Base-by-base conservation (phyloP, 2,113 vertebrate genomes). In the Steatornis caripensis region DNA sequence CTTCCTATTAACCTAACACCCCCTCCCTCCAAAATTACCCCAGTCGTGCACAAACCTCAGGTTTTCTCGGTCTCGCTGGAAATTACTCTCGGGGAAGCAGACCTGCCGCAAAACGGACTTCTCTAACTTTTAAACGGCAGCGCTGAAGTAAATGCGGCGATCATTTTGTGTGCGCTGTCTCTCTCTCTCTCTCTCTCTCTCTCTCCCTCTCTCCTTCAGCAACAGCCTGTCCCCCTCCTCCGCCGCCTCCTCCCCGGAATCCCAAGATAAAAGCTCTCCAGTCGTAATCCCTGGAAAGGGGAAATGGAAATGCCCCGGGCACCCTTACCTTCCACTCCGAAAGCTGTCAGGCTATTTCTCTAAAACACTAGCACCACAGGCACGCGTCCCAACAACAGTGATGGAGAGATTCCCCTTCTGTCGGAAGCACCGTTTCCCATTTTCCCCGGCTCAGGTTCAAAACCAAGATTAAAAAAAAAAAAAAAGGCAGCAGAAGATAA, bases 301-400 rank as follows among this genome's bases (percentile, higher is more conserved):
- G 91, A 95, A 96, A 94, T 78, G 80, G 93, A 89, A 78, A 96
- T 92, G 75, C 86, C 82, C 93, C 37, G 76, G 84, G 61, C 79
- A 76, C 94, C 91, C 98, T 99, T 99, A 99, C 99, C 99, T 99
- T 99, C 98, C 99, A 99, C 99, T 99, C 98, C 98, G 99, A 99
- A 99, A 98, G 98, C 99, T 99, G 99, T 98, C 97, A 95, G 99
- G 99, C 99, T 99, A 98, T 99, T 98, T 99, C 98, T 98, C 99
- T 99, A 99, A 98, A 98, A 98, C 98, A 98, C 98, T 99, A 99
- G 98, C 98, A 98, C 98, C 98, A 98, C 98, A 98, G 98, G 95
- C 97, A 97, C 98, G 93, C 97, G 98, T 98, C 98, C 98, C 98
- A 97, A 95, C 97, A 97, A 88, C 97, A 98, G 91, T 75, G 97